phyloP scores from a whole-genome alignment of 1,140 invertebrate species.

The Drosophila bocqueti region DNA sequence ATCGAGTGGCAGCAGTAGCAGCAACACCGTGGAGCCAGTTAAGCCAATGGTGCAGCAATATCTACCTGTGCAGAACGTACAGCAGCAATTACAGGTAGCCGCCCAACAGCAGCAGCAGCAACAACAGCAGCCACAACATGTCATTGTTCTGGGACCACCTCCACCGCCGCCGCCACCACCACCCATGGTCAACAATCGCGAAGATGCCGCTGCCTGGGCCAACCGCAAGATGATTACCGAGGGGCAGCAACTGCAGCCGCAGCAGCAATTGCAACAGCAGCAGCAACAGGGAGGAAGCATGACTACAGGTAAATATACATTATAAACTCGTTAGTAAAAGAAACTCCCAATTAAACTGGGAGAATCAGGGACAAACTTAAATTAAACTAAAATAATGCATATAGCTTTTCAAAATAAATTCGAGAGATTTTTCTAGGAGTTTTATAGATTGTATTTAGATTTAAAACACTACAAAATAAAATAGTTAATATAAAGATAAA shows the following conservation, averaged over 20 bases:
- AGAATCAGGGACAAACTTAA: background rate
- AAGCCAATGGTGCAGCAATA: constrained; percentile 61
- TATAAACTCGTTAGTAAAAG: background rate
- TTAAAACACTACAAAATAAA: background rate
- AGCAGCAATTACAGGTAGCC: constrained; percentile 54
- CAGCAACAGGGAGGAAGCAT: constrained; percentile 35
- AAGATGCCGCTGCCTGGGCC: constrained; percentile 77
- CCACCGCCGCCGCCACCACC: constrained; percentile 62
- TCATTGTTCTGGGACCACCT: constrained; percentile 63
- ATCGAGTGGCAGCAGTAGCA: constrained; percentile 20
- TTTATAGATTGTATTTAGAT: background rate
- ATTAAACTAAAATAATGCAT: background rate
- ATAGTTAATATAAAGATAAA: background rate
- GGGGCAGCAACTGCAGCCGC: constrained; percentile 32
- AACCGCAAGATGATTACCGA: constrained; percentile 76
- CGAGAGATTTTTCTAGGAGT: background rate
- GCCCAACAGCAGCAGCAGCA: constrained; percentile 47
- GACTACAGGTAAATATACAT: constrained; percentile 45
- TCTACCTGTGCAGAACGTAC: constrained; percentile 53
- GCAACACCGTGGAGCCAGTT: constrained; percentile 36
- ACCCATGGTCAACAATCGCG: constrained; percentile 74
- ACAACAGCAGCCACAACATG: constrained; percentile 47
- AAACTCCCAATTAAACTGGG: background rate
- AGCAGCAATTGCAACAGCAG: constrained; percentile 47
- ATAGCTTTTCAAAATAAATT: no score